Base-by-base conservation (phyloP, 2,797 vertebrate species). In the Sylvilagus floridanus region DNA sequence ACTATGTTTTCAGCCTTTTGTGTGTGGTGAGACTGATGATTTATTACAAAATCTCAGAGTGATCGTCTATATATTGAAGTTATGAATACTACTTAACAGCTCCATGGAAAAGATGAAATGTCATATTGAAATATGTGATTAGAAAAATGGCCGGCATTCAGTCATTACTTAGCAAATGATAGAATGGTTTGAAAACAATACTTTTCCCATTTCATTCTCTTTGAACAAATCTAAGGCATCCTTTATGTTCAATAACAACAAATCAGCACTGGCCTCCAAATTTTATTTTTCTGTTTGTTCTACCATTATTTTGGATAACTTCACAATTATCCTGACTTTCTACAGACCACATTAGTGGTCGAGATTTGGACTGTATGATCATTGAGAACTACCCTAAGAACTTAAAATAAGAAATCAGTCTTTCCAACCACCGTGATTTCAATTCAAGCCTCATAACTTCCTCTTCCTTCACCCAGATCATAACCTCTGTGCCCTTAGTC, bases 321-420 rank as follows among this genome's bases (percentile, higher is more conserved):
- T 88, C 22, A 50, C 52, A 73, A 30, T 81, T 84, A 90, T 6
- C 3, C 9, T 72, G 42, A 32, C 0, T 12, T 94, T 73, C 60
- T 60, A 54, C 21, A 35, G 5, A 65, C 81, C 37, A n/a, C 28
- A 76, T 32, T 50, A 68, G 47, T 22, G 37, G 78, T 54, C 57
- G 66, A 9, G 37, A 63, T 76, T 88, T 84, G 52, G 11, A 22
- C 13, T 52, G 2, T 30, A 24, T 42, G 62, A 42, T 68, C 30
- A 69, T 1, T 72, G 19, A 88, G 60, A 65, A 73, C 5, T 84
- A 8, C 62, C 65, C 11, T 78, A 87, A 78, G 28, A 60, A 52
- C 54, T 72, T 84, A 82, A 93, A 47, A 52, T 76, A 71, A 47
- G 65, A 88, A 85, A 28, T 72, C 47, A 24, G 22, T 92, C 16